Base-by-base conservation (phyloP, 2,113 vertebrate species). In the Carassius auratus region DNA sequence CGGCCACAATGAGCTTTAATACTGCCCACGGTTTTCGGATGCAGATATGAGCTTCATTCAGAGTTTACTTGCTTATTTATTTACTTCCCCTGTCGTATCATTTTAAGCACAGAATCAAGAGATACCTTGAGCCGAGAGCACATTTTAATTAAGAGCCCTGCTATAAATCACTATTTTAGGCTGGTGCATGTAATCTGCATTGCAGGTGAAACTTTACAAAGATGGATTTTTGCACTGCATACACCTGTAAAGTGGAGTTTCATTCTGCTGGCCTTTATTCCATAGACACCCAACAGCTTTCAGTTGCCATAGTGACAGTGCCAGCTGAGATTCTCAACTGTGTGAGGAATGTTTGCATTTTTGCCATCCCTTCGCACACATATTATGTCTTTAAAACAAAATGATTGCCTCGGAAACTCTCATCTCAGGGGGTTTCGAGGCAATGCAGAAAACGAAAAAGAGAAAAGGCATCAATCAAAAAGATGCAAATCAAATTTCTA, bases 11-110 rank as follows among this genome's bases (percentile, higher is more conserved):
- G 87, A 75, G 78, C 83, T 83, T 84, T 86, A 89, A 89, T 87
- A 86, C 86, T 45, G 91, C 86, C 90, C 89, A 90, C 73, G 84
- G 89, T 90, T 87, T 90, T 89, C 86, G 78, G 71, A 84, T 86
- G 77, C 87, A 90, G 90, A 90, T 91, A 90, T 84, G 91, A 90
- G 45, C 89, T 90, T 85, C 87, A 89, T 91, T 92, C 12, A 59
- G 76, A 92, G 86, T 71, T 42, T 73, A 38, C 66, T 86, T 69
- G 30, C 82, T 76, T 90, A 79, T 84, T 81, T 90, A 84, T 88
- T 87, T 84, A 57, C 38, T 42, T 68, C 33, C 19, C 77, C 50
- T 59, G 36, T 81, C 85, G 55, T 52, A 57, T 55, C 61, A 21
- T 74, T 73, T 52, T 66, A 81, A 48, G n/a, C 3, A 4, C 59